Conservation (phyloP, 2,888 invertebrate genomes). For the Ennomos erosarius region DNA sequence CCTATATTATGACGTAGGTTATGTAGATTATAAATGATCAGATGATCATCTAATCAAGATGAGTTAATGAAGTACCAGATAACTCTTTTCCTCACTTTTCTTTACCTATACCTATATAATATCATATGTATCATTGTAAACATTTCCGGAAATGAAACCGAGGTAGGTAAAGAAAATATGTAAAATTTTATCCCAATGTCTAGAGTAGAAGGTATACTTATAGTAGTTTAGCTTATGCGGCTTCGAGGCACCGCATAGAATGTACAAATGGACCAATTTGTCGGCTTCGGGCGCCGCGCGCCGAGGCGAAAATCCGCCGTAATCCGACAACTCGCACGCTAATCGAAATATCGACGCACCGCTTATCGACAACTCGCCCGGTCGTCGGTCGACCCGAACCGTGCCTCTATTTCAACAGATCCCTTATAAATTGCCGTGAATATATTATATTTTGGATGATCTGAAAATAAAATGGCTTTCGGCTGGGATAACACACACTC, state of each 20-base stretch:
- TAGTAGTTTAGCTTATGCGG: constrained; percentile 38
- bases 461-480: not conserved
- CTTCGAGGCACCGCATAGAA: constrained; percentile 38
- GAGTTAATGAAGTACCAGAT: too few species aligned
- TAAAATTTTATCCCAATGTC: not conserved
- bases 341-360: constrained; percentile 81
- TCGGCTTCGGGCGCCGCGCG: constrained; percentile 54
- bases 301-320: constrained; percentile 81
- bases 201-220: not conserved
- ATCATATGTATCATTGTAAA: too few species aligned
- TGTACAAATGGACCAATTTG: constrained; percentile 81
- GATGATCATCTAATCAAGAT: too few species aligned
- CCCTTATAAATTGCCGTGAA: constrained; percentile 16
- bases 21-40: too few species aligned
- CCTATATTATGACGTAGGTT: too few species aligned
- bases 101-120: too few species aligned
- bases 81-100: too few species aligned
- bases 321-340: constrained; percentile 78
- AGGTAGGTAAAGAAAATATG: too few species aligned
- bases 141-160: too few species aligned
- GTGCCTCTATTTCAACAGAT: constrained; percentile 34
- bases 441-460: constrained; percentile 8
- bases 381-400: constrained; percentile 21
- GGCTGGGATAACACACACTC: too few species aligned
- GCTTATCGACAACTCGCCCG: constrained; percentile 64